A percentile compares a stretch with the other conserved stretches of the same genome.
phyloP scores from a whole-genome alignment of 2,797 vertebrate genomes.

The Hafferia zeledoni region DNA sequence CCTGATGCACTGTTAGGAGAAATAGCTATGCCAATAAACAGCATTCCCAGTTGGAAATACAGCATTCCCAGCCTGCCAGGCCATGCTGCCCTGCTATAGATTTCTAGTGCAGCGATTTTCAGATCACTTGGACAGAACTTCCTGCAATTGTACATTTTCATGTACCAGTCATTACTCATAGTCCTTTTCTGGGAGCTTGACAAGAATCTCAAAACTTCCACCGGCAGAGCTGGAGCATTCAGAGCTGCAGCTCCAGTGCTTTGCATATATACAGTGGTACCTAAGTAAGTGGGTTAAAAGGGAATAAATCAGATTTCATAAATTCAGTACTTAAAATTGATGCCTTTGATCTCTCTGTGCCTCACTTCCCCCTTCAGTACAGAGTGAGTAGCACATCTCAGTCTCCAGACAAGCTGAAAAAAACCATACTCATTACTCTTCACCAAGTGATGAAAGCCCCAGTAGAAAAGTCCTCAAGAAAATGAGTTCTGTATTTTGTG shows the following conservation, averaged over 20 bases:
- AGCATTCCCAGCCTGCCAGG: no score
- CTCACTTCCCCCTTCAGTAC: neutral
- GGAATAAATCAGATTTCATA: neutral
- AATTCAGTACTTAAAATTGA: neutral
- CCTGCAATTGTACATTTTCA: neutral
- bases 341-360: neutral
- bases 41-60: neutral
- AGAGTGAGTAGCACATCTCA: neutral
- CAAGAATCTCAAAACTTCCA: neutral
- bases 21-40: neutral
- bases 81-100: neutral
- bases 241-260: neutral
- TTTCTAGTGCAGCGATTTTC: no score
- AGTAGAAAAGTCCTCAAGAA: neutral
- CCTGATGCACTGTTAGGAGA: neutral
- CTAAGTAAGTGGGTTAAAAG: neutral
- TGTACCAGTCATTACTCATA: accelerated
- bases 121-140: neutral
- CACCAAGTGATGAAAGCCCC: neutral
- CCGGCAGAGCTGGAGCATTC: neutral
- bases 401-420: neutral
- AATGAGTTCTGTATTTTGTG: neutral
- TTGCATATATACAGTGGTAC: neutral
- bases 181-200: neutral
- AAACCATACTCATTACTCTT: neutral